Conservation (phyloP, 2,113 vertebrate genomes). For the Phycodurus eques region DNA sequence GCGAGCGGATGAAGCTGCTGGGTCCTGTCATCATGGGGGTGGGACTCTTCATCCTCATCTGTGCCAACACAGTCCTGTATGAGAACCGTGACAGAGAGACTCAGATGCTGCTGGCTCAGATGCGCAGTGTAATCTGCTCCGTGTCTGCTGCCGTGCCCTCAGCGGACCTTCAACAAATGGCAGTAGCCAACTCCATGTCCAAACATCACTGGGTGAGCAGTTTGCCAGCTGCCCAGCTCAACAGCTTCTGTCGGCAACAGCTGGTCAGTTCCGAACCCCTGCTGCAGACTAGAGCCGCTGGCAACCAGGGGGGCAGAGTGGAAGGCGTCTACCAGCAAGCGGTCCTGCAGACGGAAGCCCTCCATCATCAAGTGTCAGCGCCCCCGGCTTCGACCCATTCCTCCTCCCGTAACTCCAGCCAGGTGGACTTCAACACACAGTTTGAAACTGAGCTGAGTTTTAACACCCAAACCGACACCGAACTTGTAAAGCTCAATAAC, state of each 20-base stretch:
- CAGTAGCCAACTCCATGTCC: conserved; percentile 51
- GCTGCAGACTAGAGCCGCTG: conserved; percentile 49
- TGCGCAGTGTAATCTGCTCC: conserved; percentile 80
- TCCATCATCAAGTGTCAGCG: conserved; percentile 71
- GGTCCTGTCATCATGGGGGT: conserved; percentile 96
- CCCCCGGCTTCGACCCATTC: conserved; percentile 62
- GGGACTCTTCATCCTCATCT: conserved; percentile 96
- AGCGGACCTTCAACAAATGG: conserved; percentile 57
- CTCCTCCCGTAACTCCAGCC: conserved; percentile 62
- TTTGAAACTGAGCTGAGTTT: conserved; percentile 36
- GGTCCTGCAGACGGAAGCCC: conserved; percentile 59
- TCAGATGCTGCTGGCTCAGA: conserved; percentile 82
- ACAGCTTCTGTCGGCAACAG: conserved; percentile 69
- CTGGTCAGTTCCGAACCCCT: conserved; percentile 75
- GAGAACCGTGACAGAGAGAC: conserved; percentile 96
- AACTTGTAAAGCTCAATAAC: conserved; percentile 67
- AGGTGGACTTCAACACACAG: conserved; percentile 48
- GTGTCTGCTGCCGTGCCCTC: conserved; percentile 72
- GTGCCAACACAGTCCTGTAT: conserved; percentile 95
- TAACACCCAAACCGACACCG: conserved; percentile 31
- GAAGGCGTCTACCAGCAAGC: conserved; percentile 53
- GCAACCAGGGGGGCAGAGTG: conserved; percentile 41
- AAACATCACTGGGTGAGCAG: conserved; percentile 63
- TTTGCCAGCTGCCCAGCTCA: conserved; percentile 64
- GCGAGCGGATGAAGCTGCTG: conserved; percentile 86